Percentiles rank a stretch among this genome's conserved stretches.
phyloP scores from a whole-genome alignment of 2,797 vertebrate genomes.

The Ciconia nigra region DNA sequence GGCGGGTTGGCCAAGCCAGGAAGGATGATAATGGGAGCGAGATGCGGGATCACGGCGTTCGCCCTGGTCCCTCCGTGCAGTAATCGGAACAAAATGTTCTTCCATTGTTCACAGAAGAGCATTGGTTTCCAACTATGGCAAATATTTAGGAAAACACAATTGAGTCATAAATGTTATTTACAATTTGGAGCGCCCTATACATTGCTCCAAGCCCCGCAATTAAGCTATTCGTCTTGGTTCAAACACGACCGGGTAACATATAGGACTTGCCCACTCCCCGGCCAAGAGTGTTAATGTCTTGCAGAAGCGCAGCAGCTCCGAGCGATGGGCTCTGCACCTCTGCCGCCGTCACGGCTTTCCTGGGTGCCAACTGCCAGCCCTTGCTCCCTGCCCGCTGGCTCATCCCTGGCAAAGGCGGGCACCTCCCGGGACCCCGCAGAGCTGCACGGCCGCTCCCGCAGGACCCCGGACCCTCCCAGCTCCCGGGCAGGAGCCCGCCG shows the following conservation, averaged over 20 bases:
- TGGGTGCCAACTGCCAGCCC: neutral
- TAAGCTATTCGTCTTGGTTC: neutral
- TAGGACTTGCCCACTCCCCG: neutral
- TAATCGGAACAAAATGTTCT: neutral
- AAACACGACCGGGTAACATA: neutral
- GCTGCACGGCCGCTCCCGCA: neutral
- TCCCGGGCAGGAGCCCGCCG: too few species aligned
- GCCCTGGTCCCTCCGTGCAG: neutral
- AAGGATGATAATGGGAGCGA: neutral
- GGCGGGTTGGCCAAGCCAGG: neutral
- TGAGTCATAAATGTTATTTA: neutral
- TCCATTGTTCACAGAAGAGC: neutral
- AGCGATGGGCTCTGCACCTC: neutral
- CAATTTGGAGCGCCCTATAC: neutral
- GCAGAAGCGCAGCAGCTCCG: neutral
- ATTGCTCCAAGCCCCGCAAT: neutral
- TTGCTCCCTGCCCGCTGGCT: neutral
- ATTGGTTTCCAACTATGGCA: neutral
- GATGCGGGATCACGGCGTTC: neutral
- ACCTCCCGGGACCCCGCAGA: accelerated
- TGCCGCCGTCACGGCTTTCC: accelerated
- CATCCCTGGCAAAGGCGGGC: neutral
- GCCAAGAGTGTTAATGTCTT: neutral
- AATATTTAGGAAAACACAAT: neutral
- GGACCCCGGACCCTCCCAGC: neutral